Evolutionary conservation across 2,113 vertebrate genomes (phyloP).

Genomic region (Melanerpes aurifrons): DNA sequence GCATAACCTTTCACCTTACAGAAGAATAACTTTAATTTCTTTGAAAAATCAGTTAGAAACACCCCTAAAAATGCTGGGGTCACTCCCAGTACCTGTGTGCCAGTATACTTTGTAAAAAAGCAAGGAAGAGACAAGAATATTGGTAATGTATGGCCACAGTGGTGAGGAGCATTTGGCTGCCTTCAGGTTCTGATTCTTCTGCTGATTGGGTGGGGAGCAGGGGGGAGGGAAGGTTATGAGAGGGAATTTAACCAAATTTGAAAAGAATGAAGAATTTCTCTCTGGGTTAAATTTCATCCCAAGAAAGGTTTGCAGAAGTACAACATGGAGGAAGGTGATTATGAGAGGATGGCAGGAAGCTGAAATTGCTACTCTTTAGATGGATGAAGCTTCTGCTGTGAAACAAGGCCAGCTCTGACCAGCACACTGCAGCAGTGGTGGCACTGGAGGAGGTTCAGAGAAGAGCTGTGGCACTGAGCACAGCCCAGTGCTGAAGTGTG

Average conservation of each 20-base stretch:
- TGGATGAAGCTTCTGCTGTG: background rate
- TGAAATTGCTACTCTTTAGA: background rate
- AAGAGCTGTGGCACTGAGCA: background rate
- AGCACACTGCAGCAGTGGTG: background rate
- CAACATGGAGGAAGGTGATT: background rate
- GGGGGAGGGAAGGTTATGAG: background rate
- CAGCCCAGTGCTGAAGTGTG: background rate
- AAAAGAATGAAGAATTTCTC: background rate
- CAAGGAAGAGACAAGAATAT: background rate
- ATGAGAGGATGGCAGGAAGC: background rate
- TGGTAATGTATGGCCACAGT: background rate
- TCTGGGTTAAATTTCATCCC: background rate
- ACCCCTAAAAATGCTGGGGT: background rate
- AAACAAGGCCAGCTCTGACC: background rate
- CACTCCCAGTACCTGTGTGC: background rate
- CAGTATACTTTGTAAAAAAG: rapidly evolving
- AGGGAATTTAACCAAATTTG: background rate
- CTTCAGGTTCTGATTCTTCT: background rate
- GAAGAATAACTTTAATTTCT: background rate
- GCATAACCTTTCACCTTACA: background rate
- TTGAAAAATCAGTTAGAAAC: background rate
- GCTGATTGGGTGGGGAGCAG: background rate
- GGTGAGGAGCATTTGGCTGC: background rate
- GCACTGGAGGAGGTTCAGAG: background rate
- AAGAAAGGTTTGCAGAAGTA: background rate